phyloP scores from a whole-genome alignment of 2,888 invertebrate genomes.

The Chrysina gloriosa region DNA sequence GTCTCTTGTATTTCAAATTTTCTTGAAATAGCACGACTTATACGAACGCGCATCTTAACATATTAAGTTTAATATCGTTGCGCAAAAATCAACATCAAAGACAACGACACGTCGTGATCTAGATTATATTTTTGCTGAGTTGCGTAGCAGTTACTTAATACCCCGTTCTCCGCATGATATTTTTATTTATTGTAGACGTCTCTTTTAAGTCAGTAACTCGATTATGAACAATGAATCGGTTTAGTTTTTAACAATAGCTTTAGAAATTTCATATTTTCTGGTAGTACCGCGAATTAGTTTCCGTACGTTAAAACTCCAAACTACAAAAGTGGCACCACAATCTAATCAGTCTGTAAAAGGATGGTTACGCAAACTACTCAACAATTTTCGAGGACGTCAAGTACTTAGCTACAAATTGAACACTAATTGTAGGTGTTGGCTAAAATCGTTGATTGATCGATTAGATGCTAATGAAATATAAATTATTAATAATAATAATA shows the following conservation, averaged over 20 bases:
- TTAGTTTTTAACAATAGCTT: not conserved
- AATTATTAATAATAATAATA: no score
- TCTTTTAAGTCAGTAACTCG: not conserved
- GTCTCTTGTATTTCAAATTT: conserved; percentile 33
- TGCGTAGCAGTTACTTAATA: not conserved
- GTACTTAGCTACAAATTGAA: no score
- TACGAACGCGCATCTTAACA: not conserved
- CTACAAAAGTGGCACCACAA: no score
- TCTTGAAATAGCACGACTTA: conserved; percentile 15
- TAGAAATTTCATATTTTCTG: no score
- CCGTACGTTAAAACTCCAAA: no score
- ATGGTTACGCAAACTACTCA: no score
- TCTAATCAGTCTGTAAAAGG: no score
- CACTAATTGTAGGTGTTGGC: no score
- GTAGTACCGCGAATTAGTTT: no score
- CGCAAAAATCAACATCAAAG: conserved; percentile 18
- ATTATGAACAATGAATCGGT: not conserved
- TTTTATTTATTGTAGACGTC: not conserved
- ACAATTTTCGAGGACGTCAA: no score
- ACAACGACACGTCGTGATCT: conserved; percentile 14
- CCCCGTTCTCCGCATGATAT: not conserved
- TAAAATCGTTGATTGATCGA: no score
- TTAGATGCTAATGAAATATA: no score
- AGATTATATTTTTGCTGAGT: not conserved
- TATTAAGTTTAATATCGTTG: conserved; percentile 9